Conservation (phyloP, 2,888 invertebrate species). For the Dryobota labecula region DNA sequence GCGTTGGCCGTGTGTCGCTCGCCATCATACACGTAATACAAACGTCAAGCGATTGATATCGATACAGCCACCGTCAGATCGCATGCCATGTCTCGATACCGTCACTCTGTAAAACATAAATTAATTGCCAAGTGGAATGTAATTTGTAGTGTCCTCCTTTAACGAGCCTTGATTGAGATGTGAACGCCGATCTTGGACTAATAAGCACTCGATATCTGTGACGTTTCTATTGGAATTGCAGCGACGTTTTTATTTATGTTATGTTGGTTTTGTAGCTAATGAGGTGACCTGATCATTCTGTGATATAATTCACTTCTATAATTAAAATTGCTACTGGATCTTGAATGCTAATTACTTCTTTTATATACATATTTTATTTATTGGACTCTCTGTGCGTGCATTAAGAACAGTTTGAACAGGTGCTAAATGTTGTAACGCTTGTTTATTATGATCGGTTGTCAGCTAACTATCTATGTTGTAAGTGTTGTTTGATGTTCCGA, state of each 20-base stretch:
- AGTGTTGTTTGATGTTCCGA: conserved; percentile 8
- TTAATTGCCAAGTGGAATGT: conserved; percentile 75
- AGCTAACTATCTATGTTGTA: conserved; percentile 6
- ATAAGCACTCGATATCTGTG: conserved; percentile 58
- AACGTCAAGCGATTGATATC: conserved; percentile 78
- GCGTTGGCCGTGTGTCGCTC: conserved; percentile 47
- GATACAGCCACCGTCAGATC: conserved; percentile 72
- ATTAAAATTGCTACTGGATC: conserved; percentile 45
- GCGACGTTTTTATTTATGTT: conserved; percentile 52
- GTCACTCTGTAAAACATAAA: conserved; percentile 72
- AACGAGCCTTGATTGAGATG: conserved; percentile 75
- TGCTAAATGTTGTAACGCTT: conserved; percentile 29
- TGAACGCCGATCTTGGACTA: conserved; percentile 61
- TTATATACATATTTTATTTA: conserved; percentile 21
- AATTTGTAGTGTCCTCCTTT: conserved; percentile 73
- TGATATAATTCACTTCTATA: conserved; percentile 42
- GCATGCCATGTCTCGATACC: conserved; percentile 69
- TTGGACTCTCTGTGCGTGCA: background rate
- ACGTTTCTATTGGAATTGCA: conserved; percentile 46
- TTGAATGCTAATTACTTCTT: conserved; percentile 8
- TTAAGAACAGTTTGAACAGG: conserved; percentile 15
- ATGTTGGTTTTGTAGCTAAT: conserved; percentile 42
- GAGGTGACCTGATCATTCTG: conserved; percentile 45
- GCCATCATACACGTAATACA: conserved; percentile 70
- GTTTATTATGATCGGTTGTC: conserved; percentile 44